Evolutionary conservation across 2,888 invertebrate species (phyloP).

Genomic region (Amphipoea lucens): DNA sequence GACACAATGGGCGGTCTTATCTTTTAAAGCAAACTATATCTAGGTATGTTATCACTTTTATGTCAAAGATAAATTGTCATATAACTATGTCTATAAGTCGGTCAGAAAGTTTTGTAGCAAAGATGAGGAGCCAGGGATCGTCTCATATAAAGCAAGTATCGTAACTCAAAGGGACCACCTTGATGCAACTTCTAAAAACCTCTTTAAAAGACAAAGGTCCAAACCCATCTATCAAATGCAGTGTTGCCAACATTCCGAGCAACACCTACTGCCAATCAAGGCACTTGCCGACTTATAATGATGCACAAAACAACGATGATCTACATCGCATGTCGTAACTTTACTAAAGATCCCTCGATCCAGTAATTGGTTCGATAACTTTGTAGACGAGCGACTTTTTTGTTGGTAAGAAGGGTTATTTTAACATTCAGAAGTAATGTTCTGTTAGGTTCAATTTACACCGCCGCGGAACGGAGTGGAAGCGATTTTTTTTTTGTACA

Average conservation of each 20-base stretch:
- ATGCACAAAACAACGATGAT: constrained; percentile 62
- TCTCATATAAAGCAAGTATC: neutral
- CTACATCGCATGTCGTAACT: constrained; percentile 62
- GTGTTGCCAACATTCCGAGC: constrained; percentile 43
- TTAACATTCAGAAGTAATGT: no score
- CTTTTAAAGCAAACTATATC: no score
- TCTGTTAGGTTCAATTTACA: no score
- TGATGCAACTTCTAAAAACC: neutral
- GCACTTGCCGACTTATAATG: constrained; percentile 53
- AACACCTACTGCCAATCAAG: constrained; percentile 49
- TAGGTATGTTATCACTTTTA: no score
- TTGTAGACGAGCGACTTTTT: constrained; percentile 41
- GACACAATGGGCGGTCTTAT: neutral
- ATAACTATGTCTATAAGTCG: rapidly evolving
- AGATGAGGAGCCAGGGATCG: neutral
- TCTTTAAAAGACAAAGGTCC: neutral
- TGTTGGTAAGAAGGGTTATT: neutral
- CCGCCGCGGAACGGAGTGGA: no score
- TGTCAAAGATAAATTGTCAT: neutral
- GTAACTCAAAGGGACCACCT: neutral
- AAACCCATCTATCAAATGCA: constrained; percentile 25
- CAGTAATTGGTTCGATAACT: constrained; percentile 48
- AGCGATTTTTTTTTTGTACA: no score
- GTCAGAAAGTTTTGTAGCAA: neutral
- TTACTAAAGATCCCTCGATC: constrained; percentile 57